Evolutionary conservation across 2,888 invertebrate genomes (phyloP), one percentile per base, ranked within the genome.

Genomic region (Sicus ferrugineus): DNA sequence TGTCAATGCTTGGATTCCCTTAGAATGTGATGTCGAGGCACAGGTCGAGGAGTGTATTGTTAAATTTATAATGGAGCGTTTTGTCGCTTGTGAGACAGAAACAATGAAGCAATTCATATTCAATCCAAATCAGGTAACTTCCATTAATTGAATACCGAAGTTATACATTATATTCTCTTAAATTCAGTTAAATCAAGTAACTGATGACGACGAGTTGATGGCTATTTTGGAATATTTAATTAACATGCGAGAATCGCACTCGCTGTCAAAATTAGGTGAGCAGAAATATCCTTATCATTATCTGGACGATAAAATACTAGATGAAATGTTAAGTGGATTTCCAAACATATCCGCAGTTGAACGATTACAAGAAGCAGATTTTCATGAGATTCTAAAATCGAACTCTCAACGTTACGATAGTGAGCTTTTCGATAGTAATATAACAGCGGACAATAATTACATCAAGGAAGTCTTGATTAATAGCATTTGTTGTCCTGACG

Each of bases 1-100:
- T 67, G 85, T 91, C 6, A 92, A 92, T 79, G 86, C 87, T 48
- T 92, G 92, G 92, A 83, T 97, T 73, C 93, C 94, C 58, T 84
- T 93, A 85, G 76, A 79, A 46, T 66, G 66, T 11, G 86, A 86
- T 72, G 28, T 75, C 9, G 82, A 82, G 34, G 75, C 79, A 16
- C 80, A 79, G 52, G 73, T 84, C 6, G 79, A 81, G 59, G 93
- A 93, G 85, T 89, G 91, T 5, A 86, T 93, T 28, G 90, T 91
- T 0, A 90, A 90, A 81, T 88, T 90, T 78, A 82, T 93, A 65
- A 87, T 92, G 0, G 88, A 89, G 23, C 89, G 89, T 78, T 83
- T 90, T 74, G 87, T 88, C 61, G 88, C 88, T 77, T 87, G 87
- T 67, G 81, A 89, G n/a, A 84, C 87, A n/a, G 80, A 84, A 14